Percentiles rank a stretch among this genome's conserved stretches.
These are phyloP conservation scores for Chrysolina americana DNA, from an alignment of 2,888 invertebrate species.

Conservation along the genomic window DNA sequence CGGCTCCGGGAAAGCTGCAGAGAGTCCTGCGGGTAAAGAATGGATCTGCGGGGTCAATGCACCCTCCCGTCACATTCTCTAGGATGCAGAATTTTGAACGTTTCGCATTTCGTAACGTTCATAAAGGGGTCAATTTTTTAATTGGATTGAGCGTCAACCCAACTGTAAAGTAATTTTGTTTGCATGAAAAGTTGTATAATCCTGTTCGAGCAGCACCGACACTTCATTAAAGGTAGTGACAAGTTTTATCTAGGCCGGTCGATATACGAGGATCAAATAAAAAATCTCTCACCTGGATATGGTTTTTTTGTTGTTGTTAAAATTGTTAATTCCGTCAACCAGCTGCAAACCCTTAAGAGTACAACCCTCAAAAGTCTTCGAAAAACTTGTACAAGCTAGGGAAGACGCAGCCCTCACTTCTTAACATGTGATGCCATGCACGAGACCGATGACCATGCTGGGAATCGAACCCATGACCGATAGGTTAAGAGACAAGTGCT, in stretches of 20 bases:
- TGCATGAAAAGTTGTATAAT: background rate
- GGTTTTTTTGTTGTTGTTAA: too few relatives aligned
- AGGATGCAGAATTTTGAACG: conserved; percentile 5
- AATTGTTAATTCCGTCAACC: too few relatives aligned
- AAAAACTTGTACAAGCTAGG: too few relatives aligned
- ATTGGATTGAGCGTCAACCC: conserved; percentile 3
- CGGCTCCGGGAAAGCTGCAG: conserved; percentile 24
- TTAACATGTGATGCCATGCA: too few relatives aligned
- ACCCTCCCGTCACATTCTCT: conserved; percentile 14
- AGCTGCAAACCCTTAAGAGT: too few relatives aligned
- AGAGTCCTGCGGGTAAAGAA: conserved; percentile 23
- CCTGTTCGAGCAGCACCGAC: background rate
- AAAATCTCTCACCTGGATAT: too few relatives aligned
- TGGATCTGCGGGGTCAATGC: conserved; percentile 25
- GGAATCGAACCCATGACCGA: too few relatives aligned
- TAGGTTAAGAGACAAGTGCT: too few relatives aligned
- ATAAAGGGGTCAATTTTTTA: conserved; percentile 16
- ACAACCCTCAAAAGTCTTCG: too few relatives aligned
- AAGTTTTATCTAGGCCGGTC: background rate
- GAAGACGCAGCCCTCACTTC: too few relatives aligned
- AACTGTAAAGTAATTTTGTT: conserved; percentile 1
- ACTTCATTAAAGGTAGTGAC: background rate
- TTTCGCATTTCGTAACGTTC: conserved; percentile 1
- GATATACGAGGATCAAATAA: too few relatives aligned
- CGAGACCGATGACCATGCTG: too few relatives aligned